A percentile compares a stretch with the other conserved stretches of the same genome.
These are phyloP conservation scores for Ficedula albicollis DNA, from an alignment of 2,797 vertebrate genomes.

Conservation along the genomic window DNA sequence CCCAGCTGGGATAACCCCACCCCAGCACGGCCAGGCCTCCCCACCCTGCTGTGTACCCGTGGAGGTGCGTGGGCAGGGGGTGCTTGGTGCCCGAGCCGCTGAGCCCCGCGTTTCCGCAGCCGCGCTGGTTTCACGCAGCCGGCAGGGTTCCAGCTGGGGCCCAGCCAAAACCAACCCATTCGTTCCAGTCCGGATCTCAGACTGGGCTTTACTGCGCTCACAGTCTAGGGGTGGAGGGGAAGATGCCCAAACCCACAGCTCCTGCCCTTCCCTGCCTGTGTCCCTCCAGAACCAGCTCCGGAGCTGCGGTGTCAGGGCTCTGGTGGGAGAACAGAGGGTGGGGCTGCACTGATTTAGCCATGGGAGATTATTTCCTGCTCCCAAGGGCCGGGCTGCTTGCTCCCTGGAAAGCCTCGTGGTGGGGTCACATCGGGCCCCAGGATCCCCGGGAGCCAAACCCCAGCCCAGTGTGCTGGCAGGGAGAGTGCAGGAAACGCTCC, in stretches of 20 bases:
- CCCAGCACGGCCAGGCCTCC: accelerated
- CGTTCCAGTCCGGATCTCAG: conserved; percentile 10
- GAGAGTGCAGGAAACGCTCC: background rate
- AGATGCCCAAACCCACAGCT: background rate
- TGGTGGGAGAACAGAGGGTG: background rate
- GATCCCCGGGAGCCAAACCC: background rate
- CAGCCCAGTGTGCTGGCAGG: accelerated
- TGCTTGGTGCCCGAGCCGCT: background rate
- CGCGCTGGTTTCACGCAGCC: background rate
- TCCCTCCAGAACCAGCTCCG: accelerated
- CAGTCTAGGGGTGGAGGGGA: background rate
- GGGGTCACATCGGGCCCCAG: accelerated
- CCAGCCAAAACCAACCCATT: conserved; percentile 55
- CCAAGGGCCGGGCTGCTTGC: background rate
- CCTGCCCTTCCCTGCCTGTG: background rate
- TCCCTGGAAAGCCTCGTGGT: background rate
- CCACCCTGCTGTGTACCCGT: accelerated
- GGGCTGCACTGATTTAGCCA: background rate
- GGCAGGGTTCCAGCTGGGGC: conserved; percentile 51
- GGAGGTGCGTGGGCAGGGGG: background rate
- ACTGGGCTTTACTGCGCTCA: background rate
- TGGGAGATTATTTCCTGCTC: background rate
- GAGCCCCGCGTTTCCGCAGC: background rate
- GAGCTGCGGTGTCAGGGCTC: background rate
- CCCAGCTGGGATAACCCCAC: background rate